Base-by-base conservation (phyloP, 2,797 vertebrate species). In the Chelon labrosus region DNA sequence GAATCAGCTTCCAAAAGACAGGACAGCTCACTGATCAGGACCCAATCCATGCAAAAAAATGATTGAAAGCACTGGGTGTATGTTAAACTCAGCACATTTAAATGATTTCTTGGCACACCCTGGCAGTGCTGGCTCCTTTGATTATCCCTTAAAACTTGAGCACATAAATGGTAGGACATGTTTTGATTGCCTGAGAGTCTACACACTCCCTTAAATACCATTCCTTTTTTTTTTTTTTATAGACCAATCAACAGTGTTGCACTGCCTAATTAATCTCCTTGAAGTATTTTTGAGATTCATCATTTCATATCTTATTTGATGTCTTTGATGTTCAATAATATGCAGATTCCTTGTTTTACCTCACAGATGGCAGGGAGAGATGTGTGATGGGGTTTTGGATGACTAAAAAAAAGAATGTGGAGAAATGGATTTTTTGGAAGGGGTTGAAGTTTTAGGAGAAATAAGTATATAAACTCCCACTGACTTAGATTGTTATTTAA, bases 121-220 rank as follows among this genome's bases (percentile, higher is more conserved):
- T 54, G 57, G 50, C 68, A 71, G 49, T 37, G 41, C 49, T 68
- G 39, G 39, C 70, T 70, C 70, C 72, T 90, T 89, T 91, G 84
- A 90, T 91, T 87, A 88, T 88, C 75, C 82, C 84, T 77, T 87
- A 77, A 92, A 88, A 89, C 76, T 84, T 70, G 60, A 89, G 72
- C 75, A 85, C 75, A 88, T 80, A 88, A 90, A 89, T 83, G 83
- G 65, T 73, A 74, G 79, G 75, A 83, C 81, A 77, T 73, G 77
- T 79, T 89, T 89, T 91, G 85, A 92, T 90, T 91, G 75, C 87
- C 80, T 10, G 65, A 80, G 85, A 87, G 85, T 70, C 70, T 75
- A 77, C 66, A 71, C 61, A 66, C 77, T 84, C 72, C 74, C 54
- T 83, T 76, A 73, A 84, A 90, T 81, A 81, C 56, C 72, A 73